Base-by-base conservation (phyloP, 1,140 invertebrate genomes). In the Eueides isabella region DNA sequence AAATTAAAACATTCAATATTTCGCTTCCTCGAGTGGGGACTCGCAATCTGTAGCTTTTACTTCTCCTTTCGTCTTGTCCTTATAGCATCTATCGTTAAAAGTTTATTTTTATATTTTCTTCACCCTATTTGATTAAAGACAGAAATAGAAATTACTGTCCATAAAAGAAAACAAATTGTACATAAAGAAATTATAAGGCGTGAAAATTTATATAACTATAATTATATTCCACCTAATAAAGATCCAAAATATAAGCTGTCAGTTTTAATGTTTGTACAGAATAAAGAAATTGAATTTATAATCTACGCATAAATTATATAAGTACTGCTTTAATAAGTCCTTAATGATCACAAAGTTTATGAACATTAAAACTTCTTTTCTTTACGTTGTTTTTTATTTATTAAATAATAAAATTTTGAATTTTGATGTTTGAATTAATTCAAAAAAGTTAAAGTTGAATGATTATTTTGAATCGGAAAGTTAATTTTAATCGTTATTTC, bases 141-240 rank as follows among this genome's bases (percentile, higher is more conserved):
- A 4, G 35, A 38, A 38, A 16, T 38, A 38, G 16, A 16, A 38
- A 16, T 16, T 16, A 38, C 16, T 38, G 19, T 55, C 48, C 23
- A 55, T 55, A 55, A 48, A 48, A 48, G 16, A 16, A 19, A 23
- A 55, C 48, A 23, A 55, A 19, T 63, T 30, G n/a, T 19, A 30
- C 16, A 11, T 30, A 6, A 63, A 1, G n/a, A 29, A 63, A 63
- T 61, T 63, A 30, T 63, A 23, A 31, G 14, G 14, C 67, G 30
- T 61, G 19, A 33, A 69, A 30, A 61, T 55, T 26, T 29, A 69
- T 61, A 61, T 48, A 33, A 29, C 3, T n/a, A n/a, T n/a, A n/a
- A n/a, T n/a, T n/a, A 44, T 61, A 55, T 69, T 69, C 28, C 33
- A 5, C n/a, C 33, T 67, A 31, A 69, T 61, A 30, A 69, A 48